Evolutionary conservation across 2,888 invertebrate species (phyloP).

Genomic region (Drosophila eohydei): DNA sequence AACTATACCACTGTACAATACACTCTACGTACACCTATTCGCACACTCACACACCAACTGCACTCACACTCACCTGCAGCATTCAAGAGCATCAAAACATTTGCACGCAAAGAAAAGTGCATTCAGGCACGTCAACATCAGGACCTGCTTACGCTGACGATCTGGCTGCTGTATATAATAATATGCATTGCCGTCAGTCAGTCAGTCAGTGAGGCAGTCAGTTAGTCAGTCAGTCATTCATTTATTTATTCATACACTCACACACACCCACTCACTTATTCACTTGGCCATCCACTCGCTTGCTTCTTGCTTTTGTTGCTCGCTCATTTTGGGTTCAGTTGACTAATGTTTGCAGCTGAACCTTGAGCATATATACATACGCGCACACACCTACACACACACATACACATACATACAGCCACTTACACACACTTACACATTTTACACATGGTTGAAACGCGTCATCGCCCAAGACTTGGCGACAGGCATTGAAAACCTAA

Average conservation of each 20-base stretch:
- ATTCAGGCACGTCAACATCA: conserved; percentile 37
- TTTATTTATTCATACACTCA: conserved; percentile 46
- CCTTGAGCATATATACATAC: conserved; percentile 59
- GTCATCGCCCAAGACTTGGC: conserved; percentile 38
- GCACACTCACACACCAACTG: not conserved
- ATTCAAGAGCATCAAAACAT: conserved; percentile 24
- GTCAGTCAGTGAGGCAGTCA: conserved; percentile 55
- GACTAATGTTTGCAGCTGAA: conserved; percentile 70
- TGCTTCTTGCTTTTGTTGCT: conserved; percentile 66
- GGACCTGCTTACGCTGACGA: conserved; percentile 13
- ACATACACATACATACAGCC: conserved; percentile 1
- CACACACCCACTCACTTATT: conserved; percentile 33
- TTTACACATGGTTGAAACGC: conserved; percentile 37
- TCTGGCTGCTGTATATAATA: conserved; percentile 23
- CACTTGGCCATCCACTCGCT: conserved; percentile 39
- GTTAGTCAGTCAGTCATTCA: conserved; percentile 53
- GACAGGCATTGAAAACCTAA: conserved; percentile 48
- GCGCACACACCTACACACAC: conserved; percentile 12
- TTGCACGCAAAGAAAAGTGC: conserved; percentile 53
- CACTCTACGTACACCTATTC: not conserved
- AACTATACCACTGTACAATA: conserved; percentile 12
- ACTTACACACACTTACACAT: conserved; percentile 1
- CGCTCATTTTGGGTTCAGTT: conserved; percentile 74
- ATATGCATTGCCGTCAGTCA: conserved; percentile 40
- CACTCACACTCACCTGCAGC: not conserved